Conservation (phyloP, 1,140 invertebrate genomes). For the Drosophila tristis region DNA sequence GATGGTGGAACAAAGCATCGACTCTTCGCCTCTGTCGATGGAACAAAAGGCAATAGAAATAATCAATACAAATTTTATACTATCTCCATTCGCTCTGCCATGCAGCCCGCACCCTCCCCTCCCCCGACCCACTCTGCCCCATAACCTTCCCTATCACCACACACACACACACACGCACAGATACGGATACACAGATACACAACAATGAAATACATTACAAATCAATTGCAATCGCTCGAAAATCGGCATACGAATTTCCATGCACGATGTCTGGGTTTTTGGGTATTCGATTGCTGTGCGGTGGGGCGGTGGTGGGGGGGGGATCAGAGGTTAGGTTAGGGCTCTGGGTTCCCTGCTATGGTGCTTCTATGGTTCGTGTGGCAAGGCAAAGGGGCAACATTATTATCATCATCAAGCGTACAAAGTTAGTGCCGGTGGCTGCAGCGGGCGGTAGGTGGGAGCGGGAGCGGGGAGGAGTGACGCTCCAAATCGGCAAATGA, state of each 20-base stretch:
- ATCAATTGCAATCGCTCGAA: constrained; percentile 82
- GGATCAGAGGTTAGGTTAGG: constrained; percentile 8
- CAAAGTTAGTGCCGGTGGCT: constrained; percentile 77
- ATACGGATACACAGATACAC: constrained; percentile 29
- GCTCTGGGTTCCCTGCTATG: too few relatives aligned
- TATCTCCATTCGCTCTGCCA: neutral
- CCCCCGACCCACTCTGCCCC: neutral
- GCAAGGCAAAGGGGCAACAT: constrained; percentile 67
- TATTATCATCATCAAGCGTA: constrained; percentile 81
- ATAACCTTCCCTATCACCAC: constrained; percentile 6
- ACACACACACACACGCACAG: constrained; percentile 34
- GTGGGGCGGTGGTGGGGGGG: neutral
- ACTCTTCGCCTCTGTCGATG: neutral
- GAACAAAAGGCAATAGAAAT: constrained; percentile 79
- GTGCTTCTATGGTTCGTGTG: constrained; percentile 16
- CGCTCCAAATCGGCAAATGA: constrained; percentile 79
- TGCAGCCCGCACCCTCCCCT: too few relatives aligned
- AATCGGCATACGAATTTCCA: constrained; percentile 81
- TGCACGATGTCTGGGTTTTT: constrained; percentile 68
- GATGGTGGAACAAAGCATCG: constrained; percentile 73
- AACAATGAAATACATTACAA: constrained; percentile 83
- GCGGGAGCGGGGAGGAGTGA: constrained; percentile 16
- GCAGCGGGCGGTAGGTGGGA: constrained; percentile 41
- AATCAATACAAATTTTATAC: constrained; percentile 81
- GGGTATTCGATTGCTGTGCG: constrained; percentile 5